These are phyloP conservation scores for Chloroclysta siterata DNA, from an alignment of 2,888 invertebrate genomes.

Conservation along the genomic window DNA sequence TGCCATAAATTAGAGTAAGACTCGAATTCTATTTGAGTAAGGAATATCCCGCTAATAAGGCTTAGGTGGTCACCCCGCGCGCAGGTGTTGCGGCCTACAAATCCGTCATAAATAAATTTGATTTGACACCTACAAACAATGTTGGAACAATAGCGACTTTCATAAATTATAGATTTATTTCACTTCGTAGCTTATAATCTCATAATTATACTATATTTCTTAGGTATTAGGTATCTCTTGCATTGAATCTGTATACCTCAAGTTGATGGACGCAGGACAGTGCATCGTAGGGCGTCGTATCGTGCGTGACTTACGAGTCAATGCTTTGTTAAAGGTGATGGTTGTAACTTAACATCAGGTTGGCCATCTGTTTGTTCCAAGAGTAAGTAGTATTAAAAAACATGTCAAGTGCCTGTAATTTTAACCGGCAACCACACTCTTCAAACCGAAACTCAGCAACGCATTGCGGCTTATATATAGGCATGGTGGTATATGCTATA, in stretches of 20 bases:
- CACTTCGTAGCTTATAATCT: background rate
- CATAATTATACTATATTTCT: background rate
- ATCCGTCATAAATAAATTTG: constrained; percentile 79
- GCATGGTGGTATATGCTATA: background rate
- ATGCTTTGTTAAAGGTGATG: no score
- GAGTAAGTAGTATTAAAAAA: no score
- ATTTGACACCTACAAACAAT: constrained; percentile 75
- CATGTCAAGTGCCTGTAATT: no score
- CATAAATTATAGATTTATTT: constrained; percentile 36
- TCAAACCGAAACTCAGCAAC: no score
- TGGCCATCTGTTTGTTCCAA: no score
- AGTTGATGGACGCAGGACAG: no score
- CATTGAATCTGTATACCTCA: no score
- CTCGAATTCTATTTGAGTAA: constrained; percentile 50
- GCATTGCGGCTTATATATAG: background rate
- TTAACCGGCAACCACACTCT: no score
- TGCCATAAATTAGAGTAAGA: constrained; percentile 47
- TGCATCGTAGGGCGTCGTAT: no score
- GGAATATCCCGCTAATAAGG: constrained; percentile 58
- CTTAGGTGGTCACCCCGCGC: constrained; percentile 61
- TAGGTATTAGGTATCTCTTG: no score
- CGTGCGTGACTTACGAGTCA: no score
- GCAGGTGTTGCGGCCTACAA: constrained; percentile 70
- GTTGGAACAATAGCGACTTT: constrained; percentile 61
- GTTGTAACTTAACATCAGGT: no score